Percentiles rank a stretch among this genome's conserved stretches.
Conservation (phyloP, 2,113 vertebrate species). For the Rhinolophus ferrumequinum region DNA sequence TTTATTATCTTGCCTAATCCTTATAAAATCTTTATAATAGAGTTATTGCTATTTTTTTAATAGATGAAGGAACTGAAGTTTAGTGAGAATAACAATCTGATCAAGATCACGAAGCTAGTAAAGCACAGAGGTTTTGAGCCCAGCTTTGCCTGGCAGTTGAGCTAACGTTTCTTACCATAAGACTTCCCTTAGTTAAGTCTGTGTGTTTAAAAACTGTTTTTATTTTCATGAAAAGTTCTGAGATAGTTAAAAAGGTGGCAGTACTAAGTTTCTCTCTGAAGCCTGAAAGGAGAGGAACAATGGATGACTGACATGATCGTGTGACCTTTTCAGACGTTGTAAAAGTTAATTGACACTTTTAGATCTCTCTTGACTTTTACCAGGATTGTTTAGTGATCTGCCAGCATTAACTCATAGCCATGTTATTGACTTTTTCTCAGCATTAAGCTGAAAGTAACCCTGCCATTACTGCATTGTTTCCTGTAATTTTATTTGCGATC, state of each 20-base stretch:
- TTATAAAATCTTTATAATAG: neutral
- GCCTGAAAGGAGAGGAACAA: neutral
- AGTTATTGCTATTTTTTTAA: neutral
- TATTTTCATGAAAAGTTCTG: neutral
- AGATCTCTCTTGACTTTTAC: neutral
- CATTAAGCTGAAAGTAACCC: neutral
- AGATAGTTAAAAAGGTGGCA: neutral
- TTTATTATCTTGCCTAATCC: neutral
- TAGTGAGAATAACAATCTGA: neutral
- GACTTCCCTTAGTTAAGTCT: neutral
- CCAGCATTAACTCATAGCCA: neutral
- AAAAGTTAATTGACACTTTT: neutral
- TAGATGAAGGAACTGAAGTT: neutral
- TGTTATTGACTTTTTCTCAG: neutral
- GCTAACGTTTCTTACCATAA: neutral
- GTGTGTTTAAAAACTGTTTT: neutral
- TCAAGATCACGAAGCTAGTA: neutral
- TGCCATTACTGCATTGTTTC: neutral
- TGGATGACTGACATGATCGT: neutral
- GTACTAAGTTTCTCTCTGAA: neutral
- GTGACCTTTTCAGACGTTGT: neutral
- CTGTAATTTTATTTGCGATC: neutral
- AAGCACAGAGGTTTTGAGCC: neutral
- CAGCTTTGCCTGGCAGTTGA: neutral
- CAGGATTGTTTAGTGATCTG: neutral